Conservation (phyloP, 2,113 vertebrate species). For the Ailurus styani region DNA sequence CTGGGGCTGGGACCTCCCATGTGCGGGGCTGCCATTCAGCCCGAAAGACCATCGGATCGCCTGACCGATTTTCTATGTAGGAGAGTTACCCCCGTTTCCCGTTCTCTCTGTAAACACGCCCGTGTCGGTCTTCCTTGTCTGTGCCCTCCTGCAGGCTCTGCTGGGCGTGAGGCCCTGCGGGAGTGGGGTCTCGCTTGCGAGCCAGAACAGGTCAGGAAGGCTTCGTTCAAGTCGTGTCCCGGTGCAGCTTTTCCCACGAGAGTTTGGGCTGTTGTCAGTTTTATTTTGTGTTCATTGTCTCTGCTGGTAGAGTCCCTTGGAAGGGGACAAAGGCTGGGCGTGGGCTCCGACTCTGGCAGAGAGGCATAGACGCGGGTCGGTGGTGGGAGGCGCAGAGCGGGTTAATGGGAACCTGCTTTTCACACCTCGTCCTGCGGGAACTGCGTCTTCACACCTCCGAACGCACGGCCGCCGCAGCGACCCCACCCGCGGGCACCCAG, state of each 20-base stretch:
- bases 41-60: not conserved
- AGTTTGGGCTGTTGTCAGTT: fast-evolving
- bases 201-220: fast-evolving
- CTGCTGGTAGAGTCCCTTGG: fast-evolving
- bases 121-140: fast-evolving
- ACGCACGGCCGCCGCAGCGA: not conserved
- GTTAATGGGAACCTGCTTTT: not conserved
- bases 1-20: fast-evolving
- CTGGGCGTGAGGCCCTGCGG: fast-evolving
- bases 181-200: fast-evolving
- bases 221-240: fast-evolving
- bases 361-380: fast-evolving
- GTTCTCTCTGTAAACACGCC: fast-evolving
- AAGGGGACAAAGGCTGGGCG: fast-evolving
- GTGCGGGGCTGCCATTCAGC: too few relatives aligned
- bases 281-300: not conserved
- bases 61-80: not conserved
- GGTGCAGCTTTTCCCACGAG: fast-evolving
- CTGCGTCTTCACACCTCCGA: not conserved
- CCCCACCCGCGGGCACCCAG: not conserved
- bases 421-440: not conserved
- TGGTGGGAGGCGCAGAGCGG: fast-evolving
- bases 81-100: fast-evolving
- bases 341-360: fast-evolving
- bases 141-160: fast-evolving